phyloP scores from a whole-genome alignment of 2,888 invertebrate species.

The Ophioninae sp. region DNA sequence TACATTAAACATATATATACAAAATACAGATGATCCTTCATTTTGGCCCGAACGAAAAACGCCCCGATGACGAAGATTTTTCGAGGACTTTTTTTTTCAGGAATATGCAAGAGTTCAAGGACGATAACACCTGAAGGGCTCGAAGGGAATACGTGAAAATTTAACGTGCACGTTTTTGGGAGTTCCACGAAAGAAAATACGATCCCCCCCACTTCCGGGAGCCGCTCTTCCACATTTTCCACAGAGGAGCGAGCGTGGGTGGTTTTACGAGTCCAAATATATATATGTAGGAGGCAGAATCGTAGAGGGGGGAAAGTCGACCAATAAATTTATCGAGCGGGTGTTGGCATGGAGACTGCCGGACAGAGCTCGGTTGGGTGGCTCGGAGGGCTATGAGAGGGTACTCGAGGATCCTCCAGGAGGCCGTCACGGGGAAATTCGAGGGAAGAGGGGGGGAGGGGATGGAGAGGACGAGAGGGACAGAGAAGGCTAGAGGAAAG shows the following conservation, averaged over 20 bases:
- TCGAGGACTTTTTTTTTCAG: not conserved
- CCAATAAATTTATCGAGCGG: conserved; percentile 81
- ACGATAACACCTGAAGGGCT: conserved; percentile 23
- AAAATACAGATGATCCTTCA: not conserved
- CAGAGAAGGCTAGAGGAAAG: conserved; percentile 55
- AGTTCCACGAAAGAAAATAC: conserved; percentile 37
- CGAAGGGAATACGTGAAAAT: conserved; percentile 12
- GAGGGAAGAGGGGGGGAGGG: conserved; percentile 69
- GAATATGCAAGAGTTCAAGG: conserved; percentile 14
- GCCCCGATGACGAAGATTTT: not conserved
- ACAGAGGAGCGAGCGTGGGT: conserved; percentile 25
- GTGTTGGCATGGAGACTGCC: conserved; percentile 81
- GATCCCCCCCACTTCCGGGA: not conserved
- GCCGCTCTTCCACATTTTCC: not conserved
- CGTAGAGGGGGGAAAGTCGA: conserved; percentile 77
- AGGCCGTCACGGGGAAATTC: conserved; percentile 79
- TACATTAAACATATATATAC: not conserved
- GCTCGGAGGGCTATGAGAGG: conserved; percentile 79
- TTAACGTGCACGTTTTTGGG: conserved; percentile 36
- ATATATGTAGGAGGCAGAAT: conserved; percentile 63
- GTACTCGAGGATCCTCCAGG: conserved; percentile 80
- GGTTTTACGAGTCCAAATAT: not conserved
- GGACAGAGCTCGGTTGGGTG: conserved; percentile 80
- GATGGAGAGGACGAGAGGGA: conserved; percentile 39
- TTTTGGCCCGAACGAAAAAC: not conserved